Evolutionary conservation across 2,113 vertebrate genomes (phyloP).

Genomic region (Sinocyclocheilus maitianheensis): DNA sequence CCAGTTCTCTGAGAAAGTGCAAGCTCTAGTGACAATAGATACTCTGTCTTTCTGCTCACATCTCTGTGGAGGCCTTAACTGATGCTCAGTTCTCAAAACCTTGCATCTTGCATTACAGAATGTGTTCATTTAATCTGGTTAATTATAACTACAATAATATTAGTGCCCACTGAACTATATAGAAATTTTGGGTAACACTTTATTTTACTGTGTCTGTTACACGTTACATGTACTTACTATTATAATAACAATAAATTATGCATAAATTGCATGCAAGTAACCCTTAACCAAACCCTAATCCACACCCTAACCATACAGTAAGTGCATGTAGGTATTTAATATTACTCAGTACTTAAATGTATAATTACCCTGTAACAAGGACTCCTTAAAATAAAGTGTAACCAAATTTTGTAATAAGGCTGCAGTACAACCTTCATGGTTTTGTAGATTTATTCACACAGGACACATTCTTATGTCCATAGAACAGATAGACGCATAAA

Average conservation of each 20-base stretch:
- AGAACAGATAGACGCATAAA: not conserved
- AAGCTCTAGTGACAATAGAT: conserved; percentile 20
- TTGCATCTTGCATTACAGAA: not conserved
- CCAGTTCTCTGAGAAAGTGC: not conserved
- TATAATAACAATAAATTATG: too few relatives aligned
- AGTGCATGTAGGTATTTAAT: too few relatives aligned
- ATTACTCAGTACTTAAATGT: too few relatives aligned
- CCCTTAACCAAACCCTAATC: too few relatives aligned
- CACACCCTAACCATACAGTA: too few relatives aligned
- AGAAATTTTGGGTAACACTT: too few relatives aligned
- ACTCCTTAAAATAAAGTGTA: too few relatives aligned
- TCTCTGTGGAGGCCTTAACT: not conserved
- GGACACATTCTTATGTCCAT: not conserved
- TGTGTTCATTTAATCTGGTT: not conserved
- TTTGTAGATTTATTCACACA: not conserved
- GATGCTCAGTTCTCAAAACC: not conserved
- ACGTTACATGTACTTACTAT: too few relatives aligned
- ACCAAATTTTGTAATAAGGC: not conserved
- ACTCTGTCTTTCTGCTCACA: conserved; percentile 11
- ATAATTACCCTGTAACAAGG: too few relatives aligned
- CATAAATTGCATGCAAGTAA: too few relatives aligned
- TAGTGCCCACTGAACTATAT: too few relatives aligned
- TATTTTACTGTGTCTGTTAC: too few relatives aligned
- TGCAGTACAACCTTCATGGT: not conserved
- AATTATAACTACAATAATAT: not conserved